phyloP scores from a whole-genome alignment of 2,113 vertebrate species.

The Ictalurus furcatus region DNA sequence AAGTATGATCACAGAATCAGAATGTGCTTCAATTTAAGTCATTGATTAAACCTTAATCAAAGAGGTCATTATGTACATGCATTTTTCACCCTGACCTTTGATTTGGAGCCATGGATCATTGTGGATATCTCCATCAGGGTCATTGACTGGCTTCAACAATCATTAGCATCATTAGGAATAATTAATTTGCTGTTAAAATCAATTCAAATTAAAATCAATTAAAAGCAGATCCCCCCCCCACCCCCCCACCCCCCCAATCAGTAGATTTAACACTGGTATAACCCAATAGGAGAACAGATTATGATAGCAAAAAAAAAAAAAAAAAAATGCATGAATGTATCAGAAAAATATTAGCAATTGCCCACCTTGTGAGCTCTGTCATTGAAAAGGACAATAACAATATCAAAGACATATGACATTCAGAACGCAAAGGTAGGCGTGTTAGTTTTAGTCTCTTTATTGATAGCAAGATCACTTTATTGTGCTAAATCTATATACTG shows the following conservation, averaged over 20 bases:
- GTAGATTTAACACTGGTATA: too few species aligned
- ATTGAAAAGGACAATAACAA: conserved; percentile 34
- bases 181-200: conserved; percentile 28
- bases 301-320: too few species aligned
- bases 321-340: background rate
- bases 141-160: conserved; percentile 33
- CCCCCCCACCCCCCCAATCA: too few species aligned
- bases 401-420: conserved; percentile 20
- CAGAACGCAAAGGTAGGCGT: background rate
- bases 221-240: background rate
- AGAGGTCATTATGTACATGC: background rate
- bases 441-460: conserved; percentile 22
- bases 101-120: background rate
- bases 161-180: conserved; percentile 38
- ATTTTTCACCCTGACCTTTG: conserved; percentile 2
- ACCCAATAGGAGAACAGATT: too few species aligned
- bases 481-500: background rate
- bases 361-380: conserved; percentile 26
- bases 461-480: background rate
- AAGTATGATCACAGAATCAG: background rate
- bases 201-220: conserved; percentile 17
- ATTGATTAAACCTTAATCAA: background rate
- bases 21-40: background rate
- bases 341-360: conserved; percentile 3
- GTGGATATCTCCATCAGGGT: background rate